Percentiles rank a stretch among this genome's conserved stretches.
phyloP scores from a whole-genome alignment of 2,797 vertebrate genomes.

The Pangasius sanitwongsei region DNA sequence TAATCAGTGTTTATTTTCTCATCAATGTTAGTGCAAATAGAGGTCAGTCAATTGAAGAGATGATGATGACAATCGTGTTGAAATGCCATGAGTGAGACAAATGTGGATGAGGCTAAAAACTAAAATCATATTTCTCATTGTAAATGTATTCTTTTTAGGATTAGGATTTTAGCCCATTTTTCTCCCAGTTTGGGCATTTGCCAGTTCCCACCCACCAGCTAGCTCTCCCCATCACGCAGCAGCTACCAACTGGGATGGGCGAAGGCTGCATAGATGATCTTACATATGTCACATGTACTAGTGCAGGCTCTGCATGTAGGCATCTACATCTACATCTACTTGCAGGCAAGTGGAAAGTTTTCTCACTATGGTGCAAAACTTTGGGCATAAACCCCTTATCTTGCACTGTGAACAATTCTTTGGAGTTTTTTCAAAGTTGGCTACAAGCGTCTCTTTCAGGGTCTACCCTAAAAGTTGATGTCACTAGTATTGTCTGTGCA shows the following conservation, averaged over 20 bases:
- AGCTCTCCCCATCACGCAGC: not conserved
- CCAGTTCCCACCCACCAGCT: not conserved
- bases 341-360: not conserved
- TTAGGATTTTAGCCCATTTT: not conserved
- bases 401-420: constrained; percentile 13
- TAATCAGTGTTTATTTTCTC: not conserved
- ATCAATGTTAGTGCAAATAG: not conserved
- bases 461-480: constrained; percentile 19
- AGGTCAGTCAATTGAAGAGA: not conserved
- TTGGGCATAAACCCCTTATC: constrained; percentile 16
- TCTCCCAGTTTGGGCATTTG: not conserved
- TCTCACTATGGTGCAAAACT: constrained; percentile 8
- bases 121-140: not conserved
- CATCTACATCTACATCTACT: not conserved
- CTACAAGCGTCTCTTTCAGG: not conserved
- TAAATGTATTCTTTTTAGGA: not conserved
- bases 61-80: not conserved
- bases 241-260: not conserved
- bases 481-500: constrained; percentile 14
- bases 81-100: not conserved
- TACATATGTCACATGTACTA: not conserved
- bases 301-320: not conserved
- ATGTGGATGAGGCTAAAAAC: not conserved
- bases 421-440: not conserved
- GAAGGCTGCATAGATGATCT: not conserved